Percentiles rank a stretch among this genome's conserved stretches.
Evolutionary conservation across 2,888 invertebrate genomes (phyloP).

Genomic region (Suillia variegata): DNA sequence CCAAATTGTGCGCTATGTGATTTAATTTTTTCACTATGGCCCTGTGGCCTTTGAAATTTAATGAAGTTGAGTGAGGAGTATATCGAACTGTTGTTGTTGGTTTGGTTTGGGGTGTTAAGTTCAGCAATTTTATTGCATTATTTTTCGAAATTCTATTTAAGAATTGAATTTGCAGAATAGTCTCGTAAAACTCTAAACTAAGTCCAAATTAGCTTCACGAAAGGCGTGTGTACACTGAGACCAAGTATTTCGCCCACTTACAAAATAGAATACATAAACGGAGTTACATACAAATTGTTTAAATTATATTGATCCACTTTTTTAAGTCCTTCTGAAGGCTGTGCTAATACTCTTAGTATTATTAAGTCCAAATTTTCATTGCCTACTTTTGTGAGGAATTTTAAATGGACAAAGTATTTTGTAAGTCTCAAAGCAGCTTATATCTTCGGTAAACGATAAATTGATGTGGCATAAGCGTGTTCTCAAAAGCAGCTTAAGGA

Average conservation of each 20-base stretch:
- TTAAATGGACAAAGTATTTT: not conserved
- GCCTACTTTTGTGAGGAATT: not conserved
- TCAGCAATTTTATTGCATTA: too few relatives aligned
- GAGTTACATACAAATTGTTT: not conserved
- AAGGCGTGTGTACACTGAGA: not conserved
- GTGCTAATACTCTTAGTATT: too few relatives aligned
- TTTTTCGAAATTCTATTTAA: too few relatives aligned
- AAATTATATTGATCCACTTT: slow-evolving; percentile 1
- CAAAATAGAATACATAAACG: too few relatives aligned
- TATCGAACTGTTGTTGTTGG: too few relatives aligned
- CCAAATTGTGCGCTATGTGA: slow-evolving; percentile 1
- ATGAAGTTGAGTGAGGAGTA: not conserved
- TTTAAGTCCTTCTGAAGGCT: too few relatives aligned
- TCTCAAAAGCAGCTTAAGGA: slow-evolving; percentile 3
- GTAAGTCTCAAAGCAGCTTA: not conserved
- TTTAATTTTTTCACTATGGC: slow-evolving; percentile 6
- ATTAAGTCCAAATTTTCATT: not conserved
- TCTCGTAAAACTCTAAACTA: too few relatives aligned
- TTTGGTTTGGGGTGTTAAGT: not conserved
- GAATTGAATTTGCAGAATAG: too few relatives aligned
- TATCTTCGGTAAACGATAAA: not conserved
- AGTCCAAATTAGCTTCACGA: not conserved
- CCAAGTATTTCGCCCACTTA: too few relatives aligned
- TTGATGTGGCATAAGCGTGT: slow-evolving; percentile 4
- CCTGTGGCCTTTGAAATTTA: not conserved